Evolutionary conservation across 2,113 vertebrate genomes (phyloP).

Genomic region (Sapayoa aenigma): DNA sequence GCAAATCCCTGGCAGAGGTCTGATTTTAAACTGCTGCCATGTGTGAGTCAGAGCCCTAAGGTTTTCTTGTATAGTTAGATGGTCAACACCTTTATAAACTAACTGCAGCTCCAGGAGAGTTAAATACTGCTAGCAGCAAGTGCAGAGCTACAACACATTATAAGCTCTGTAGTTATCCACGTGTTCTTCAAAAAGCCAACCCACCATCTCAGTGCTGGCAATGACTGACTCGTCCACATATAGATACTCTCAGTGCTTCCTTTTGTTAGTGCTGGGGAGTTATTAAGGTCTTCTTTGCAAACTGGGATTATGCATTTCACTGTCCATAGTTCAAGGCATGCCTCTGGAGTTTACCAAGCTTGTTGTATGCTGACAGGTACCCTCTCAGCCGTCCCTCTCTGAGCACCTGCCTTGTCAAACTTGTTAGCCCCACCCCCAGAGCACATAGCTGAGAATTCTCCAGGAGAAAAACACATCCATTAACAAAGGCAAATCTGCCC

Average conservation of each 20-base stretch:
- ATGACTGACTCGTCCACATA: background rate
- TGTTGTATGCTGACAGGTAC: background rate
- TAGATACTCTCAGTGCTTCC: background rate
- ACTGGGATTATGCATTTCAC: background rate
- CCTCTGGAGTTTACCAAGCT: background rate
- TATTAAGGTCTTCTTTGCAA: background rate
- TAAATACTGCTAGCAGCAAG: background rate
- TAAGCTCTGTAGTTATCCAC: background rate
- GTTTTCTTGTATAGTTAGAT: background rate
- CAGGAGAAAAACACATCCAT: background rate
- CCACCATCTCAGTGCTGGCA: background rate
- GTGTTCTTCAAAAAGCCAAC: background rate
- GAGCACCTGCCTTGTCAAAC: background rate
- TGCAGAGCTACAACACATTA: background rate
- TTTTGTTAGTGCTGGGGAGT: background rate
- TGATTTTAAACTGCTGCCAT: background rate
- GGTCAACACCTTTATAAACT: background rate
- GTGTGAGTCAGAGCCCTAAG: background rate
- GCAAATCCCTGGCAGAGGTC: background rate
- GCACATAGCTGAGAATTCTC: background rate
- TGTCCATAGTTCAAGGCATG: background rate
- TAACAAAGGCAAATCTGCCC: rapidly evolving
- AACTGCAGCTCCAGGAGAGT: background rate
- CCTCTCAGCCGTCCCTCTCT: background rate
- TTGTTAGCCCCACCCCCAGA: background rate